Percentiles rank a stretch among this genome's conserved stretches.
Conservation (phyloP, 1,140 invertebrate species). For the Pseudomyrmex concolor region DNA sequence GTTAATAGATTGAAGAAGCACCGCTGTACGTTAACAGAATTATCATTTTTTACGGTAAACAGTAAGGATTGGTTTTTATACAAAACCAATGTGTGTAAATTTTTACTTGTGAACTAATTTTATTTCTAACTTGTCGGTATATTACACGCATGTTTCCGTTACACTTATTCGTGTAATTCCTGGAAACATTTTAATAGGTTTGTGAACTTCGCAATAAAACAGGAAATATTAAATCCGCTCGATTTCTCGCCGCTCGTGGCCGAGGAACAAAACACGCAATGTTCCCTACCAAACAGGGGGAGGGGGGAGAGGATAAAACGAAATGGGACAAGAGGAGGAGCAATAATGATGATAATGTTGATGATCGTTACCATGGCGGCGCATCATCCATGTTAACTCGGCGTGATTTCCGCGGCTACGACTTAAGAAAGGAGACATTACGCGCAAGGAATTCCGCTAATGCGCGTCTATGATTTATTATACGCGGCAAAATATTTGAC, state of each 20-base stretch:
- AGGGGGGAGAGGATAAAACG: too few species aligned
- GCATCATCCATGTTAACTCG: conserved; percentile 74
- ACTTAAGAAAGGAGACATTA: conserved; percentile 64
- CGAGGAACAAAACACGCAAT: conserved; percentile 74
- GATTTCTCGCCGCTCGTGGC: conserved; percentile 58
- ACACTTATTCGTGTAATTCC: not conserved
- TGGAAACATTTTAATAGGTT: not conserved
- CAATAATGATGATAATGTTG: conserved; percentile 84
- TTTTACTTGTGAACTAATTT: not conserved
- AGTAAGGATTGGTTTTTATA: too few species aligned
- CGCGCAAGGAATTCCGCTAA: conserved; percentile 72
- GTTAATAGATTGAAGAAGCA: not conserved
- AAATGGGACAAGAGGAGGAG: conserved; percentile 69
- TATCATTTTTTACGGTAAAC: not conserved
- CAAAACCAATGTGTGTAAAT: too few species aligned
- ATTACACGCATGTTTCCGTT: not conserved
- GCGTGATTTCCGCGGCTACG: conserved; percentile 48
- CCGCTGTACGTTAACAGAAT: not conserved
- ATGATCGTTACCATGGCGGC: conserved; percentile 81
- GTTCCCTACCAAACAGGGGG: conserved; percentile 64
- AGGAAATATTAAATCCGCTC: not conserved
- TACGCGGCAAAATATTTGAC: conserved; percentile 50
- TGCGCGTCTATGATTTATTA: conserved; percentile 76
- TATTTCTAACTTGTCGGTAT: not conserved
- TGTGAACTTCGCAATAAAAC: not conserved